Evolutionary conservation across 2,888 invertebrate genomes (phyloP), one percentile per base, ranked within the genome.

Genomic region (Heteromurus nitidus): DNA sequence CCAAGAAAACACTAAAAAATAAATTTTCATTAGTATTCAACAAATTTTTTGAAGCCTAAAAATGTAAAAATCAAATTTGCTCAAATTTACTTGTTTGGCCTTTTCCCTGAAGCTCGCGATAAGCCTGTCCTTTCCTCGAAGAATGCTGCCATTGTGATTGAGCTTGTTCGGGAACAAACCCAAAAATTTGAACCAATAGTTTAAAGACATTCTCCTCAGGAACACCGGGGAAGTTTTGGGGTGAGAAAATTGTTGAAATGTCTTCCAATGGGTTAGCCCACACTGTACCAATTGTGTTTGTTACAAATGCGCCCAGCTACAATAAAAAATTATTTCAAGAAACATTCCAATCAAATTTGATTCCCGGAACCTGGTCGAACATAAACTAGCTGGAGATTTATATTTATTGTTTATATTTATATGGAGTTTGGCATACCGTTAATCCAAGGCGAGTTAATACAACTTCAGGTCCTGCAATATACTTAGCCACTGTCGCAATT

Each of bases 161-260:
- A 31, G 85, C 84, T 64, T 86, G 86, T 65, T 87, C 87, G 9
- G 87, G 86, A 44, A 87, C 82, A 60, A 80, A 86, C 36, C 84
- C 86, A 83, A 85, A 87, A 9, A 87, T 84, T 60, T 87, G 86
- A 30, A 86, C 82, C 22, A 87, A 72, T 9, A 87, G 72, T 42
- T 83, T 83, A 36, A 86, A 73, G 42, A 86, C 85, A 68, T 73
- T 73, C 26, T 79, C 69, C 47, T 87, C 85, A 1, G 87, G 75
- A 28, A 87, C 84, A 7, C 85, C 87, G 42, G 86, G 84, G 72
- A 87, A 87, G 62, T 87, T 87, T 72, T 86, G 87, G 5, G 85
- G 83, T 1, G 85, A 84, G 68, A 87, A 87, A 7, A 82, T 77
- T 13, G 69, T 79, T 1, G 80, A 84, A 18, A 87, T 60, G 44